These are phyloP conservation scores for Anthopleura sola DNA, from an alignment of 64 coral and sea anemone genomes.

Conservation along the genomic window DNA sequence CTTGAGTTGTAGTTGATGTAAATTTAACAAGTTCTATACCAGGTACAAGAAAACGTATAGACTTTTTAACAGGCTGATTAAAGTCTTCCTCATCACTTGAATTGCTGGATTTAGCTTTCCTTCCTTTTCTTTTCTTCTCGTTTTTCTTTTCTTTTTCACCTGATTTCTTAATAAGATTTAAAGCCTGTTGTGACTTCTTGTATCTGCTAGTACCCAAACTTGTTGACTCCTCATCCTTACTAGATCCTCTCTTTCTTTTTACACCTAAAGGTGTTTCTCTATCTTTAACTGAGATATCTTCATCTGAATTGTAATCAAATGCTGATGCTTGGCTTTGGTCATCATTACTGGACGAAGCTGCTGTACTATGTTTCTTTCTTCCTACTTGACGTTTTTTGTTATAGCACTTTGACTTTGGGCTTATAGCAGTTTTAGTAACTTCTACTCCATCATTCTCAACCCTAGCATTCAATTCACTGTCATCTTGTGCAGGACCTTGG, in stretches of 20 bases:
- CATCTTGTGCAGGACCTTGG: not conserved
- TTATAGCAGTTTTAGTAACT: not conserved
- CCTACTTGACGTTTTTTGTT: not conserved
- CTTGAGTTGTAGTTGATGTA: not conserved
- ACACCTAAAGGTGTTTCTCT: not conserved
- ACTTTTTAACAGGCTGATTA: not conserved
- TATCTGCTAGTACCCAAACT: not conserved
- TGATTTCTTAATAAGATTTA: slow-evolving; percentile 3
- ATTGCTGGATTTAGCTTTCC: not conserved
- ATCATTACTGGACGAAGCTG: not conserved
- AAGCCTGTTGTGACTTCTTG: slow-evolving; percentile 13
- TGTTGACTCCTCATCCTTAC: not conserved
- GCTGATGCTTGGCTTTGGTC: slow-evolving; percentile 1
- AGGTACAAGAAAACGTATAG: not conserved
- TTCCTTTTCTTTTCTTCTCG: slow-evolving; percentile 8
- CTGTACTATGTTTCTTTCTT: not conserved
- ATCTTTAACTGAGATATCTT: not conserved
- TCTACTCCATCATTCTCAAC: not conserved
- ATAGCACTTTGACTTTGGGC: slow-evolving; percentile 15
- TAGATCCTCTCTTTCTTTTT: slow-evolving; percentile 4
- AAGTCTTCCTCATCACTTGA: slow-evolving; percentile 13
- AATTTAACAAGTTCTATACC: slow-evolving; percentile 3
- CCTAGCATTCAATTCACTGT: not conserved
- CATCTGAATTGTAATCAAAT: slow-evolving; percentile 21
- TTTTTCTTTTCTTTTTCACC: not conserved